phyloP scores from a whole-genome alignment of 2,888 invertebrate species.

The Alcis repandata region DNA sequence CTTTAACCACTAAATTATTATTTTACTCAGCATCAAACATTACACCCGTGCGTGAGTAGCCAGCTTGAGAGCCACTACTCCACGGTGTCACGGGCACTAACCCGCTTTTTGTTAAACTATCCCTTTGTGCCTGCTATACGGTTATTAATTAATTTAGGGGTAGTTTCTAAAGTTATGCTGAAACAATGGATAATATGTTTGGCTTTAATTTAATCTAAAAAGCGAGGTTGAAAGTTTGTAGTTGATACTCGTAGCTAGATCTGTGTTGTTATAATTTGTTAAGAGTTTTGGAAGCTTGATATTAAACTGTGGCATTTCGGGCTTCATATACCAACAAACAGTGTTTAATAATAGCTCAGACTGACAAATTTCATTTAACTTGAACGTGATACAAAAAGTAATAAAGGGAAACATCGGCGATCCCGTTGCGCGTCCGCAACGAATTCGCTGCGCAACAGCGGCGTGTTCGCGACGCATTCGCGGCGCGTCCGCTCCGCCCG shows the following conservation, averaged over 20 bases:
- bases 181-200: constrained; percentile 28
- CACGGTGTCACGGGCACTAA: constrained; percentile 21
- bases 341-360: too few species aligned
- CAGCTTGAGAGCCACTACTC: not conserved
- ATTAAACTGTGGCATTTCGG: too few species aligned
- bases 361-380: too few species aligned
- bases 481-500: too few species aligned
- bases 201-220: constrained; percentile 21
- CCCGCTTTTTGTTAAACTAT: constrained; percentile 25
- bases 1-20: not conserved
- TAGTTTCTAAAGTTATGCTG: constrained; percentile 27
- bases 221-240: constrained; percentile 1
- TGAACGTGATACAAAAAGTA: too few species aligned
- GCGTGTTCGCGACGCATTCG: too few species aligned
- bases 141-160: constrained; percentile 37
- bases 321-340: too few species aligned
- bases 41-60: not conserved
- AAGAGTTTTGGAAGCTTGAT: too few species aligned
- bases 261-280: not conserved
- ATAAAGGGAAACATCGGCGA: too few species aligned
- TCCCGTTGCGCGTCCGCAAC: too few species aligned
- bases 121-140: constrained; percentile 27
- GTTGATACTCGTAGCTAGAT: not conserved
- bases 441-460: too few species aligned
- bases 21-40: not conserved